Evolutionary conservation across 30 jellyfish, hydroid and myxozoan genomes (phyloP), one percentile per base, ranked within the genome.

Genomic region (Aurelia sp.): DNA sequence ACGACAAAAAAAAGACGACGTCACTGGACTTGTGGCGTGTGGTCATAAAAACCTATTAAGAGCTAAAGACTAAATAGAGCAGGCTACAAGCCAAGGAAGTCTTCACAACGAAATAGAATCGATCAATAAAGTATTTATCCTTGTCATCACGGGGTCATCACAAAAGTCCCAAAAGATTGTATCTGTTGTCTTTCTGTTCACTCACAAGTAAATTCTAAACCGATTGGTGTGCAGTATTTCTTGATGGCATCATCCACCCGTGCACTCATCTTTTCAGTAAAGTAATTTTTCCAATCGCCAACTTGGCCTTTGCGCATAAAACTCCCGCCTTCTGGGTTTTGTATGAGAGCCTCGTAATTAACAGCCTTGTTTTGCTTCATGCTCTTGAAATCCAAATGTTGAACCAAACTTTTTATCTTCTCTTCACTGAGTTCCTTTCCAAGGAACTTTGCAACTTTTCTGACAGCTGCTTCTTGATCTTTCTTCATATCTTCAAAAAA

Each of bases 271-370:
- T 75, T 65, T 0, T 52, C 86, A 53, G 86, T 75, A 15, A 75
- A 75, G 53, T 75, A 75, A 20, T 58, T 57, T 18, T 75, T 73
- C 84, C 84, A 73, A 41, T 73, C 84, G 15, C 84, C 84, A 73
- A 73, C 84, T 44, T 19, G 50, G 58, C 86, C 86, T 75, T 75
- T 75, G 11, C 86, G 57, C 17, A 75, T 18, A 58, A 75, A 75
- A 31, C 40, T 30, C 31, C 86, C 86, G 6, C 22, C 40, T 12
- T 33, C 38, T 27, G 58, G 21, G 9, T 10, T 75, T 18, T 10
- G 64, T 57, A 13, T 1, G 3, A 31, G 35, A 50, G 1, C 1
- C 7, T 75, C 74, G 33, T 57, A 16, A n/a, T 47, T 48, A 38
- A 20, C 70, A 35, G 70, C 74, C 33, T 22, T 16, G 60, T 53